A percentile compares a stretch with the other conserved stretches of the same genome.
phyloP scores from a whole-genome alignment of 2,888 invertebrate genomes.

The Abrostola triplasia region DNA sequence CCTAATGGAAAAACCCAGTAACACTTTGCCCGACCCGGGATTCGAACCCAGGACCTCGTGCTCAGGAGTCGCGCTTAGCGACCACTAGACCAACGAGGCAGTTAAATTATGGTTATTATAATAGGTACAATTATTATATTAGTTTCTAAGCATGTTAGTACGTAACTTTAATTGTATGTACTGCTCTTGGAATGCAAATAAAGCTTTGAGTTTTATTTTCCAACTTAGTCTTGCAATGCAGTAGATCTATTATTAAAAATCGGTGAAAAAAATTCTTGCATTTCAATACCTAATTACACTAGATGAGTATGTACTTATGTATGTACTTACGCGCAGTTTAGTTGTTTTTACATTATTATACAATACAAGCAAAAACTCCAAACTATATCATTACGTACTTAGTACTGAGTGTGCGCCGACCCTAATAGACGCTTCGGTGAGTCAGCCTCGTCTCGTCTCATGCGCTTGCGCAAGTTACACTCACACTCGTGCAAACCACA shows the following conservation, averaged over 20 bases:
- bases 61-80: no score
- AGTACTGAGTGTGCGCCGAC: slow-evolving; percentile 60
- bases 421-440: slow-evolving; percentile 75
- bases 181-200: no score
- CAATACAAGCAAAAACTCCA: slow-evolving; percentile 22
- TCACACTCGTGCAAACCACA: slow-evolving; percentile 60
- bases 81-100: no score
- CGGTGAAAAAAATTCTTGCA: background rate
- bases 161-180: no score
- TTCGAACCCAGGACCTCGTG: no score
- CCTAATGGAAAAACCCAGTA: no score
- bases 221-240: background rate
- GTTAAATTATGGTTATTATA: no score
- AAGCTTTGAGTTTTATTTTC: no score
- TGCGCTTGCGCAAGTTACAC: slow-evolving; percentile 74
- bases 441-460: slow-evolving; percentile 76
- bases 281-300: slow-evolving; percentile 2
- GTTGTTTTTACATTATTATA: slow-evolving; percentile 11
- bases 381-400: slow-evolving; percentile 44
- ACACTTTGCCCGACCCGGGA: no score
- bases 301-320: no score
- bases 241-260: background rate
- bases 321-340: slow-evolving; percentile 4
- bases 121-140: no score
- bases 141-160: background rate